Conservation (phyloP, 2,113 vertebrate species). For the Chloropsis hardwickii region DNA sequence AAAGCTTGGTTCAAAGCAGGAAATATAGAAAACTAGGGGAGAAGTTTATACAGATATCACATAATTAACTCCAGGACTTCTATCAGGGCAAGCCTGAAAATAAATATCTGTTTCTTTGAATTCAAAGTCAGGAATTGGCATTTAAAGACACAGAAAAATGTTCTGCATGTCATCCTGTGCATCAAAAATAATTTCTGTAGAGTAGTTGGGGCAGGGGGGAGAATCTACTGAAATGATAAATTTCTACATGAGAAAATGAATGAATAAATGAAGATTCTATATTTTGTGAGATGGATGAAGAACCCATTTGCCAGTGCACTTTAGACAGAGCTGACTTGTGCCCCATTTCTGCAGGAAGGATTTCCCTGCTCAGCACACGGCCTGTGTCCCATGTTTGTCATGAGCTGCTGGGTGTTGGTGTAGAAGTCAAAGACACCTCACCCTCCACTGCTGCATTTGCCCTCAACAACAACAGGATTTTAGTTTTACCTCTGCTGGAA, state of each 20-base stretch:
- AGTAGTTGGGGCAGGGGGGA: neutral
- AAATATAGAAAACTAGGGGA: neutral
- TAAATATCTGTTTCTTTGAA: neutral
- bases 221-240: neutral
- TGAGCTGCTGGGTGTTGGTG: neutral
- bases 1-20: neutral
- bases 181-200: neutral
- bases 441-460: neutral
- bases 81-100: neutral
- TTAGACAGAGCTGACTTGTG: neutral
- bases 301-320: neutral
- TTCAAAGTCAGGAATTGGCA: neutral
- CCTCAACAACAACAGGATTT: neutral
- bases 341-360: neutral
- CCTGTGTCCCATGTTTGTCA: neutral
- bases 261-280: neutral
- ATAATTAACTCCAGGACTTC: neutral
- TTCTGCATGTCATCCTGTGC: neutral
- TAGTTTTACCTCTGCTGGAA: neutral
- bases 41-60: neutral
- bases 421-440: neutral
- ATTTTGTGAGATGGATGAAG: neutral
- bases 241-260: neutral
- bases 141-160: neutral
- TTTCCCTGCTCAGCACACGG: neutral